These are phyloP conservation scores for Plutella xylostella DNA, from an alignment of 2,888 invertebrate genomes.

Conservation along the genomic window DNA sequence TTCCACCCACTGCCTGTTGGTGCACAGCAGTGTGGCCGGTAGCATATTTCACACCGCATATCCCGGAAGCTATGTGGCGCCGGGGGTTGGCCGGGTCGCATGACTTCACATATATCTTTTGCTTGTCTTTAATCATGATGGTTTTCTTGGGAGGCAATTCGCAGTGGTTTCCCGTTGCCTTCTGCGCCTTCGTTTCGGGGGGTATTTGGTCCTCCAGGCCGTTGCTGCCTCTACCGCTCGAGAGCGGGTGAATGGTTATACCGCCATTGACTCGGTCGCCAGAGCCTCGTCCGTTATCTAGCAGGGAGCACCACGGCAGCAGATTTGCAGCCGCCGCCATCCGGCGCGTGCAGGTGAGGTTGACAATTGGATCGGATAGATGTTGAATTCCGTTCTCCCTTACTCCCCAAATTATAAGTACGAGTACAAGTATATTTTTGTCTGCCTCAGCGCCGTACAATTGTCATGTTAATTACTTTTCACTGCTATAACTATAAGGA, in stretches of 20 bases:
- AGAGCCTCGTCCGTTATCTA: not conserved
- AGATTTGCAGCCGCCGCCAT: not conserved
- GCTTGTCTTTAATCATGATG: not conserved
- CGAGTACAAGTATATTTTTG: no score
- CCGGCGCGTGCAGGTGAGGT: no score
- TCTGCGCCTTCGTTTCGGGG: conserved; percentile 10
- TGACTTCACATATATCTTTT: not conserved
- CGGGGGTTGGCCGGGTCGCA: not conserved
- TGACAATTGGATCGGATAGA: no score
- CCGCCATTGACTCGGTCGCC: conserved; percentile 13
- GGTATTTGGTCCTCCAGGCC: conserved; percentile 12
- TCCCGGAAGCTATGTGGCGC: not conserved
- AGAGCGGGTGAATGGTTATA: conserved; percentile 16
- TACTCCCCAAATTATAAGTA: no score
- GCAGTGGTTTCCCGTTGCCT: conserved; percentile 13
- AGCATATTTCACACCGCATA: not conserved
- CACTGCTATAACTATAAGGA: no score
- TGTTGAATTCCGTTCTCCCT: not conserved
- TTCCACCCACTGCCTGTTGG: not conserved
- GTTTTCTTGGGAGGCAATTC: conserved; percentile 6
- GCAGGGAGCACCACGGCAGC: conserved; percentile 1
- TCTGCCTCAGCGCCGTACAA: no score
- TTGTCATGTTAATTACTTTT: no score
- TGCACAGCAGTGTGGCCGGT: not conserved
- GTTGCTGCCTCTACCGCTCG: conserved; percentile 10